Conservation (phyloP, 2,113 vertebrate genomes). For the Acinonyx jubatus region DNA sequence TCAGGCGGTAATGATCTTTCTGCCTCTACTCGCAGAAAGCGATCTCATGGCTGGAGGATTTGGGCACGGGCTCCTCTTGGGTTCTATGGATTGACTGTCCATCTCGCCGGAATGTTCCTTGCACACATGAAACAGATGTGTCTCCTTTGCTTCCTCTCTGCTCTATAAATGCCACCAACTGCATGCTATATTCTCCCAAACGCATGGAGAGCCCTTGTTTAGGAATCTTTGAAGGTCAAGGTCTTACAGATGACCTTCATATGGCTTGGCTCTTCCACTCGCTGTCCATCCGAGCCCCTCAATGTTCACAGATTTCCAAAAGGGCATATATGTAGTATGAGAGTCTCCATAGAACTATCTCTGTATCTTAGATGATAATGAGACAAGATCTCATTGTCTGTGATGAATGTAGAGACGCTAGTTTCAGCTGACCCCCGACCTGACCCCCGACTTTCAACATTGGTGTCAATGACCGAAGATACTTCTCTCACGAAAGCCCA, state of each 20-base stretch:
- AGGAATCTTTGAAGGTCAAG: background rate
- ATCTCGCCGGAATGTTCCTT: background rate
- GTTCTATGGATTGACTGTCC: background rate
- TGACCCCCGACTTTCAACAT: background rate
- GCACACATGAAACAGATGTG: background rate
- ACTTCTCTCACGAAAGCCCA: background rate
- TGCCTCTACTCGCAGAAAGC: background rate
- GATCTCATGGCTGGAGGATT: background rate
- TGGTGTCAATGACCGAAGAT: background rate
- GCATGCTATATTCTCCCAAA: background rate
- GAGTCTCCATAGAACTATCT: background rate
- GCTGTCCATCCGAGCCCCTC: background rate
- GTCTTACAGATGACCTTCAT: background rate
- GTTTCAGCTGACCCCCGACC: background rate
- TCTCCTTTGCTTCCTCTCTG: background rate
- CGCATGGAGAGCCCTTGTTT: background rate
- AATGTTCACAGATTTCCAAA: background rate
- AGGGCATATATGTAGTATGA: background rate
- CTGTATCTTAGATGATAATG: background rate
- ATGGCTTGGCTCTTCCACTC: background rate
- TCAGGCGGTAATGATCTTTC: slow-evolving; percentile 51
- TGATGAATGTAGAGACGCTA: background rate
- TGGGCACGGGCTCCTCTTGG: background rate
- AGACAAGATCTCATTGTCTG: background rate
- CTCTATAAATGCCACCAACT: background rate